Conservation (phyloP, 2,797 vertebrate genomes). For the Coilia nasus region DNA sequence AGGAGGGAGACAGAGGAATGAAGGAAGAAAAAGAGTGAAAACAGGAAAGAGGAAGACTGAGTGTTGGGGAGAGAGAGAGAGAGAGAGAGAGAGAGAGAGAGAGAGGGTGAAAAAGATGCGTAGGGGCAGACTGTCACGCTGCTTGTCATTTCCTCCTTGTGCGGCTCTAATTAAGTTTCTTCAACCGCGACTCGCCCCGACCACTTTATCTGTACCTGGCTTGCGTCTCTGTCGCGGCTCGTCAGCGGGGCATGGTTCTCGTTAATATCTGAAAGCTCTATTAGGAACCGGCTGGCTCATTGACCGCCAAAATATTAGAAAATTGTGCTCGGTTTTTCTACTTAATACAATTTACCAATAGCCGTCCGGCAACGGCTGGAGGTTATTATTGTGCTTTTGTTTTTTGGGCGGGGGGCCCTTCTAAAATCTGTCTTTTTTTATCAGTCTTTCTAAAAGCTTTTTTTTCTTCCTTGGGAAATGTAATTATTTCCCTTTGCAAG, state of each 20-base stretch:
- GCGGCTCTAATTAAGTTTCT: slow-evolving; percentile 39
- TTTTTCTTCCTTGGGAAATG: slow-evolving; percentile 35
- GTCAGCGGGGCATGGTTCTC: slow-evolving; percentile 38
- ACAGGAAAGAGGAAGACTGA: neutral
- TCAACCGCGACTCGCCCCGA: slow-evolving; percentile 37
- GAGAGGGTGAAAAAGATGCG: slow-evolving; percentile 36
- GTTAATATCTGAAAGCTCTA: slow-evolving; percentile 49
- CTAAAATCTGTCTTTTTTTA: neutral
- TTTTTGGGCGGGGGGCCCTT: neutral
- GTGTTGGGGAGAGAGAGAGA: neutral
- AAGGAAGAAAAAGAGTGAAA: neutral
- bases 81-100: neutral
- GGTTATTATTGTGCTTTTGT: slow-evolving; percentile 53
- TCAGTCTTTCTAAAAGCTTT: neutral
- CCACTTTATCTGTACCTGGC: slow-evolving; percentile 39
- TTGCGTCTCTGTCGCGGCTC: neutral
- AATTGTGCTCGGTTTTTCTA: slow-evolving; percentile 42
- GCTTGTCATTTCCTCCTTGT: slow-evolving; percentile 41
- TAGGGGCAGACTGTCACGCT: slow-evolving; percentile 36
- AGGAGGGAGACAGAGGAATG: neutral
- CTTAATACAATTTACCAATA: slow-evolving; percentile 57
- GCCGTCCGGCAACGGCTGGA: slow-evolving; percentile 43
- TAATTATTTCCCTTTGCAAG: slow-evolving; percentile 50
- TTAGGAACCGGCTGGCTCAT: slow-evolving; percentile 50
- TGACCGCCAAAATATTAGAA: slow-evolving; percentile 49